Base-by-base conservation (phyloP, 2,888 invertebrate genomes). In the Ypsolopha sequella region DNA sequence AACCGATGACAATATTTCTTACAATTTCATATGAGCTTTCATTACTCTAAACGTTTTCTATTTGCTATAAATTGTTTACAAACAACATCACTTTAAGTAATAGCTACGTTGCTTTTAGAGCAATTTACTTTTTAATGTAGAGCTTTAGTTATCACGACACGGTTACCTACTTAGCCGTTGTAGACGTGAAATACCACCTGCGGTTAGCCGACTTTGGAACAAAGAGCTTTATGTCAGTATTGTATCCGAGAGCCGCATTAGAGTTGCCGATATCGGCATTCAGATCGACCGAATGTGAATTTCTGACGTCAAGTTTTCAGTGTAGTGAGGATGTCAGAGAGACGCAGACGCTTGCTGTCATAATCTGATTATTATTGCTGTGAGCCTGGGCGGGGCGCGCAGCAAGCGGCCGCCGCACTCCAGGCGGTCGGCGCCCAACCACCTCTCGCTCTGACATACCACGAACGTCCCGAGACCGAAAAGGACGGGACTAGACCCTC, bases 281-380 rank as follows among this genome's bases (percentile, higher is more conserved):
- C 43, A n/a, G 11, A n/a, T 8, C 10, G 24, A 10, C 49, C 55
- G 51, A 57, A 60, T 58, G 57, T 58, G 58, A 62, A 65, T 63
- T 66, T 66, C 66, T 67, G 60, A 70, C 66, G 76, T 76, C 73
- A 76, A 6, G 13, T 43, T 14, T 8, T 43, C 11, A 14, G 43
- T 10, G 38, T 38, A 38, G 9, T 69, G 71, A 70, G 67, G 66
- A 61, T 73, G 73, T 24, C 76, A 69, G 71, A 73, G 73, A 54
- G 52, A 48, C 50, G 41, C 70, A 77, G 77, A 75, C 76, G 71
- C 63, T 66, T 41, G 67, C 81, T 85, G 82, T 84, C 85, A 82
- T 84, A 86, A 86, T 86, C 81, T 77, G 84, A 85, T 86, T 85
- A 84, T 80, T 80, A 78, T 77, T 73, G 74, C 66, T 75, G 75